phyloP scores from a whole-genome alignment of 2,888 invertebrate species.

The Malthinus flaveolus region DNA sequence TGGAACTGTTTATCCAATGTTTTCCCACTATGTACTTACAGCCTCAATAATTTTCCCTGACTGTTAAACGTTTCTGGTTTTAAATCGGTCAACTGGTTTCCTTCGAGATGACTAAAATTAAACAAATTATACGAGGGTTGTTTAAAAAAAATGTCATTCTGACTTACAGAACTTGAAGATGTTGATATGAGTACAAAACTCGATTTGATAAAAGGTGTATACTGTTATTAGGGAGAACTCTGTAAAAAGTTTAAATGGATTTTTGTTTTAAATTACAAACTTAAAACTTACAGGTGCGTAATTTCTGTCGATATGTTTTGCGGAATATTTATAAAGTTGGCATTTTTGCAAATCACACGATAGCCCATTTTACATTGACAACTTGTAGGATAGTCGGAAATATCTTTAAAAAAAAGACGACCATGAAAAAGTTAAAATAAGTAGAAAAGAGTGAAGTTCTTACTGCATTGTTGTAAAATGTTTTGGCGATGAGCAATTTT shows the following conservation, averaged over 20 bases:
- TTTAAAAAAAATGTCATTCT: not conserved
- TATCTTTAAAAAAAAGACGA: no score
- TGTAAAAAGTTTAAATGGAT: not conserved
- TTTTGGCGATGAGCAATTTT: not conserved
- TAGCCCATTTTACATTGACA: not conserved
- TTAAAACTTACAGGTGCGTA: not conserved
- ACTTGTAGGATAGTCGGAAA: not conserved
- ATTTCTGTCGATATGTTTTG: not conserved
- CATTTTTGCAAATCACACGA: not conserved
- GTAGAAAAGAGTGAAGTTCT: no score
- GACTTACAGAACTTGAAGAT: conserved; percentile 1
- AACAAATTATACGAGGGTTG: not conserved
- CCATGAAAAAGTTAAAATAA: no score
- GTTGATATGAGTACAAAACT: not conserved
- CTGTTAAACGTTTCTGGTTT: not conserved
- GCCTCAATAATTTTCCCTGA: not conserved
- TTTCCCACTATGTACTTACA: no score
- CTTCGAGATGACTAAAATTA: not conserved
- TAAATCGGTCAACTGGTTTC: not conserved
- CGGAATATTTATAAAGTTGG: not conserved
- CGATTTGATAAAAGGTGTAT: not conserved
- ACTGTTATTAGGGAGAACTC: not conserved
- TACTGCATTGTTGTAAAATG: conserved; percentile 2
- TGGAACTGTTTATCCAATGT: no score
- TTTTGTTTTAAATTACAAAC: not conserved